Conservation (phyloP, 2,113 vertebrate genomes). For the Shinisaurus crocodilurus region DNA sequence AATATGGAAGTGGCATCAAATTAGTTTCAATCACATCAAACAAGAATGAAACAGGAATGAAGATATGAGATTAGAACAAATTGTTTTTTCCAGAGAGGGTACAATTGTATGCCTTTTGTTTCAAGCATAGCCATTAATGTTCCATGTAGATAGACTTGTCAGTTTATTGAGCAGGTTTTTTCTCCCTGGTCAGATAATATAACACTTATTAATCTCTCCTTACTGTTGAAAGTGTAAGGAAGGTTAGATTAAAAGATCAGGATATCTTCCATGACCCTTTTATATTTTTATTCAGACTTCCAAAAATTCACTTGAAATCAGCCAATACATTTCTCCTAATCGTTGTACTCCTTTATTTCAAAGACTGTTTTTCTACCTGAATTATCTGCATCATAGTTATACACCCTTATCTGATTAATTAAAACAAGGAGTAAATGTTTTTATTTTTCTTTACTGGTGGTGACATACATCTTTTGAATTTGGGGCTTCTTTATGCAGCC, state of each 20-base stretch:
- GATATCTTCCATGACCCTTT: not conserved
- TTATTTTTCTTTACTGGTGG: not conserved
- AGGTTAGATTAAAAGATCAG: not conserved
- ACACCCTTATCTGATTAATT: not conserved
- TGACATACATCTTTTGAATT: not conserved
- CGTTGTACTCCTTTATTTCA: not conserved
- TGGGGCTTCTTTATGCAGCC: not conserved
- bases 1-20: not conserved
- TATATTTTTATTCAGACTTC: not conserved
- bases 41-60: not conserved
- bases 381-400: not conserved
- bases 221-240: not conserved
- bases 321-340: not conserved
- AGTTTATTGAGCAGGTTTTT: not conserved
- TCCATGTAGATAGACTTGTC: not conserved
- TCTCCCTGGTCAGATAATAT: not conserved
- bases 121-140: constrained; percentile 1
- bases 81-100: not conserved
- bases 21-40: not conserved
- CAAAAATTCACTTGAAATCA: not conserved
- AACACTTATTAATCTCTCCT: not conserved
- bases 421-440: not conserved
- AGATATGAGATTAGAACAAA: not conserved
- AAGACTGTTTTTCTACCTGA: not conserved
- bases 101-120: not conserved